Evolutionary conservation across 2,113 vertebrate species (phyloP).

Genomic region (Sterna hirundo): DNA sequence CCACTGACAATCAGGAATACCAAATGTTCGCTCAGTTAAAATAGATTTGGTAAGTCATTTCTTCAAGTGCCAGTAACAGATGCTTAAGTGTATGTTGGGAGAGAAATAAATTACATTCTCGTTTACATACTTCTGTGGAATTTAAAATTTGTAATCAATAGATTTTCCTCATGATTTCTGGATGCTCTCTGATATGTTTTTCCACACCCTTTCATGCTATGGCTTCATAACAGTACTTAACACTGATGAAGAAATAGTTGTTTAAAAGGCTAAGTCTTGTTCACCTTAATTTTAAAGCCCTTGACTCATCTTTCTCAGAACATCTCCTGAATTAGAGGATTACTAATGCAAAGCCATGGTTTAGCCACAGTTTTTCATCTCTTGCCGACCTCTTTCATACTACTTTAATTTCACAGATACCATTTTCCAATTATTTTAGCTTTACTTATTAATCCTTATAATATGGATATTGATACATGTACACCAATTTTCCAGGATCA

Average conservation of each 20-base stretch:
- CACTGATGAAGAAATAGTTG: constrained; percentile 26
- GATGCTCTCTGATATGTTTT: not conserved
- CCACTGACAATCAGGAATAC: not conserved
- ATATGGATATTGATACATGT: not conserved
- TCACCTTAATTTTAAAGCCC: constrained; percentile 23
- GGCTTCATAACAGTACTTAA: constrained; percentile 11
- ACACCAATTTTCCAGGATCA: not conserved
- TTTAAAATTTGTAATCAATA: not conserved
- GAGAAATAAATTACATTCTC: not conserved
- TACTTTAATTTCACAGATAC: constrained; percentile 7
- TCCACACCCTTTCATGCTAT: constrained; percentile 3
- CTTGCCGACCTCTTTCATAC: not conserved
- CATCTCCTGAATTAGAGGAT: constrained; percentile 2
- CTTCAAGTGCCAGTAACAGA: constrained; percentile 17
- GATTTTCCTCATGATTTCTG: not conserved
- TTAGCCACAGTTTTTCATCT: constrained; percentile 38
- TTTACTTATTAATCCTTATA: constrained; percentile 1
- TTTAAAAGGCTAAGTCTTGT: not conserved
- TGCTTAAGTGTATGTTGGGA: not conserved
- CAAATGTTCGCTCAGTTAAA: constrained; percentile 27
- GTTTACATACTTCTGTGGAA: constrained; percentile 7
- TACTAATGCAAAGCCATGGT: not conserved
- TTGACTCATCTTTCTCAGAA: constrained; percentile 46
- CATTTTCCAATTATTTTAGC: constrained; percentile 14
- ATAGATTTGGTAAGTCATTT: constrained; percentile 9